Conservation (phyloP, 2,113 vertebrate species). For the Etia nguti region DNA sequence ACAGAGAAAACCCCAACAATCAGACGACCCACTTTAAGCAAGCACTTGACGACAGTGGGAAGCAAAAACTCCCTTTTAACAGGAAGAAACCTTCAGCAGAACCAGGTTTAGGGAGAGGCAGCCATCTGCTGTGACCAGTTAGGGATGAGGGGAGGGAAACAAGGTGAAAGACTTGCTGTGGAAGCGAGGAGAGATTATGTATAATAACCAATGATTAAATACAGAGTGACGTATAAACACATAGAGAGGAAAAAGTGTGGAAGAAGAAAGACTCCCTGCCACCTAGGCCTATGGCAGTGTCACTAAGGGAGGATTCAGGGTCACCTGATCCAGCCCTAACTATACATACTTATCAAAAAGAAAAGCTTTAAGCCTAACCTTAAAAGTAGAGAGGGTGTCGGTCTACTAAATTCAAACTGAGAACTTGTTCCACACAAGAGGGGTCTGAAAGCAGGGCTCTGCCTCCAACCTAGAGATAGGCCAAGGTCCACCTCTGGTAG, state of each 20-base stretch:
- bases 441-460: fast-evolving
- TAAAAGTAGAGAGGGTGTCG: not conserved
- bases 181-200: not conserved
- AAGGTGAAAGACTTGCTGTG: not conserved
- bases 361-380: not conserved
- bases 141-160: not conserved
- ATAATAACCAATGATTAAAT: not conserved
- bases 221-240: not conserved
- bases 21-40: not conserved
- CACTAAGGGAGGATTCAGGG: not conserved
- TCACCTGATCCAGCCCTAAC: not conserved
- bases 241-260: not conserved
- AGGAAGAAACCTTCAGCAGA: not conserved
- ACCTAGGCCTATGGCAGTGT: not conserved
- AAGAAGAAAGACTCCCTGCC: not conserved
- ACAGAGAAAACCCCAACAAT: not conserved
- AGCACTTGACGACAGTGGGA: not conserved
- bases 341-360: not conserved
- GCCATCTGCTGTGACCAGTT: not conserved
- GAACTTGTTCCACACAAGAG: not conserved
- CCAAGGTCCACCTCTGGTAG: not conserved
- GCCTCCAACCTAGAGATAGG: not conserved
- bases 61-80: not conserved
- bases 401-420: not conserved
- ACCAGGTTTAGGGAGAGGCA: fast-evolving